phyloP scores from a whole-genome alignment of 2,797 vertebrate genomes.

The Pseudochirops cupreus region DNA sequence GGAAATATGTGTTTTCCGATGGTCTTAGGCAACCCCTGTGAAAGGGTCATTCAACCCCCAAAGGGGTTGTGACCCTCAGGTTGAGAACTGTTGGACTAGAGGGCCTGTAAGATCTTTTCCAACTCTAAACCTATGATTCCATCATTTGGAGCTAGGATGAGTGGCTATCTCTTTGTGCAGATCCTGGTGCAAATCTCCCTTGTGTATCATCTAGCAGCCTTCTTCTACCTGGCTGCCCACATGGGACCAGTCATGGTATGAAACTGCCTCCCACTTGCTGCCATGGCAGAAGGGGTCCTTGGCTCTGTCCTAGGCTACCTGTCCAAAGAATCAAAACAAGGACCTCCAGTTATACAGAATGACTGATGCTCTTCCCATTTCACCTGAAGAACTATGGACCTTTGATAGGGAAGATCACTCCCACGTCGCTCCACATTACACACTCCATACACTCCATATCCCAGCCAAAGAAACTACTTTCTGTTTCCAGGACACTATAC shows the following conservation, averaged over 20 bases:
- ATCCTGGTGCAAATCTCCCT: background rate
- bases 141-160: background rate
- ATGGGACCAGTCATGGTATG: background rate
- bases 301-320: too few species aligned
- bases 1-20: too few species aligned
- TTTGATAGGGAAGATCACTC: background rate
- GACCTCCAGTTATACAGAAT: background rate
- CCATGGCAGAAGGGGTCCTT: background rate
- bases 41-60: too few species aligned
- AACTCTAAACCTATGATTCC: background rate
- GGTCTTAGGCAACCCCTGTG: too few species aligned
- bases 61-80: too few species aligned
- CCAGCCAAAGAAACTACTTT: background rate
- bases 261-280: background rate
- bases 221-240: background rate
- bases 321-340: background rate
- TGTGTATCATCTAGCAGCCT: background rate
- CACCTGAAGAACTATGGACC: background rate
- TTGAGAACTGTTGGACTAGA: background rate
- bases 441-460: background rate
- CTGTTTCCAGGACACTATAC: background rate
- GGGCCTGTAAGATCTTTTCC: background rate
- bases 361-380: background rate
- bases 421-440: background rate
- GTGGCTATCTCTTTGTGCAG: background rate